Percentiles rank a stretch among this genome's conserved stretches.
These are phyloP conservation scores for Diacarnus erythraeanus DNA, from an alignment of 37 sponge, comb jelly and placozoan species.

Conservation along the genomic window DNA sequence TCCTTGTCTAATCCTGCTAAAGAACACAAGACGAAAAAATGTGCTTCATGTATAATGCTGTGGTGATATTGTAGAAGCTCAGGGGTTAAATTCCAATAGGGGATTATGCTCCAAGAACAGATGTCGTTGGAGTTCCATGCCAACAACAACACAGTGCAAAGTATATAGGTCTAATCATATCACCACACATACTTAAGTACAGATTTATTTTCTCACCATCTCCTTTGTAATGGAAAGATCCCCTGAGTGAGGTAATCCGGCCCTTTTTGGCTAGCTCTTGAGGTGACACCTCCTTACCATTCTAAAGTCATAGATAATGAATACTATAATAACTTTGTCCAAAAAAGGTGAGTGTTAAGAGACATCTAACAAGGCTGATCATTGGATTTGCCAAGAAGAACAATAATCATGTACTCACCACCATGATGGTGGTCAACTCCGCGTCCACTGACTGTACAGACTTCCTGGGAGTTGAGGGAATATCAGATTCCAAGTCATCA, in stretches of 20 bases:
- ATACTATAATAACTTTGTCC: too few relatives aligned
- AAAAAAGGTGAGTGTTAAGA: too few relatives aligned
- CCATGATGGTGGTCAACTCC: neutral
- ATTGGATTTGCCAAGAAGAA: neutral
- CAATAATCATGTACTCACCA: neutral
- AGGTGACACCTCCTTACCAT: constrained; percentile 13
- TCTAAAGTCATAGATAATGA: constrained; percentile 5
- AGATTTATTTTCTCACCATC: too few relatives aligned
- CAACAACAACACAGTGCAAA: too few relatives aligned
- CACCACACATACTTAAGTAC: too few relatives aligned
- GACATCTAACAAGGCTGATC: neutral
- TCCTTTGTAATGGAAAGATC: constrained; percentile 13
- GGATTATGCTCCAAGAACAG: too few relatives aligned
- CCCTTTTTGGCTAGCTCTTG: constrained; percentile 22
- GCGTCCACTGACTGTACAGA: neutral
- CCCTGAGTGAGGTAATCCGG: neutral
- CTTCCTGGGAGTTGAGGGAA: neutral
- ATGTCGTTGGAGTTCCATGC: too few relatives aligned
- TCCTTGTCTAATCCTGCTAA: neutral
- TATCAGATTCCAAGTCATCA: constrained; percentile 30
- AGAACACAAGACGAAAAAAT: too few relatives aligned
- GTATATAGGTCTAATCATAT: too few relatives aligned
- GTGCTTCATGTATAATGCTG: too few relatives aligned
- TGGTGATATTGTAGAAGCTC: too few relatives aligned
- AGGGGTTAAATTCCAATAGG: too few relatives aligned